Base-by-base conservation (phyloP, 2,797 vertebrate species). In the Sciaenops ocellatus region DNA sequence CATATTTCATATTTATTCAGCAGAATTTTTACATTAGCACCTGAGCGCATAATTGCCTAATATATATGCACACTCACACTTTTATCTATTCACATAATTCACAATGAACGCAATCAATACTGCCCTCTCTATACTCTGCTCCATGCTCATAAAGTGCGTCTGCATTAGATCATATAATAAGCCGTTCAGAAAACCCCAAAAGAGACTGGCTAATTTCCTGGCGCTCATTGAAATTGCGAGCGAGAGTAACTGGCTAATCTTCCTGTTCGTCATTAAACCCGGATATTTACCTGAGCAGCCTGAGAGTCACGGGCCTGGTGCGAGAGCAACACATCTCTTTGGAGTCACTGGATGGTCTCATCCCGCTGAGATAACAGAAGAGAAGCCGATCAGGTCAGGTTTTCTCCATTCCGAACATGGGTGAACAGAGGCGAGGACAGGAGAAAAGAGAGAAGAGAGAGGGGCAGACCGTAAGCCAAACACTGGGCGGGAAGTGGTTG, bases 51-150 rank as follows among this genome's bases (percentile, higher is more conserved):
- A 93, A 94, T 95, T 94, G 90, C 68, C 73, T 90, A 90, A 94
- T 95, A 93, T 94, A 94, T 94, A 94, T 95, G 93, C 94, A 93
- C 87, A 88, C 90, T 93, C 93, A 94, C 93, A 90, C 92, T 92
- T 94, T 94, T 94, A 93, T 94, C 94, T 95, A 94, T 94, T 92
- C 94, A 93, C 93, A 93, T 94, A 93, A 93, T 92, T 94, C 93
- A 93, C 90, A 93, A 92, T 90, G 86, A 94, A 86, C 67, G 63
- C 90, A 94, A 96, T 95, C 94, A 93, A 95, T 95, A 95, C 84
- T 80, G 84, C 86, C 80, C 84, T 90, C 89, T 84, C 86, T 81
- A 89, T 91, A 93, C 74, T 68, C 78, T 71, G 78, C 76, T 77
- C 83, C 71, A 38, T 77, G 70, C 89, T 85, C 90, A 86, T 87